These are phyloP conservation scores for Calephelis perditalis DNA, from an alignment of 2,888 invertebrate genomes.

Conservation along the genomic window DNA sequence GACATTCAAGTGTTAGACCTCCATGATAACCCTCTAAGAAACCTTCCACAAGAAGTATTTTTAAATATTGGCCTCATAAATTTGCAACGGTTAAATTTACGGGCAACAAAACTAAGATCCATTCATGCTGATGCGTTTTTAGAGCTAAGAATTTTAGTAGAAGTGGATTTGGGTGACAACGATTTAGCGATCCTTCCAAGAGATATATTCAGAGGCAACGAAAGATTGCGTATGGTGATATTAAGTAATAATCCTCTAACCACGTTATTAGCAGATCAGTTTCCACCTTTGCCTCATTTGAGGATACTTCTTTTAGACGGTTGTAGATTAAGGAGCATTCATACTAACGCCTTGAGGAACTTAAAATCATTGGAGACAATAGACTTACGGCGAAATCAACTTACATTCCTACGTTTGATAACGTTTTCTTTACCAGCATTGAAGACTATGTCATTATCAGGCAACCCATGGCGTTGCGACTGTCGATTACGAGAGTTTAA, in stretches of 20 bases:
- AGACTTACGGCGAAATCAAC: slow-evolving; percentile 88
- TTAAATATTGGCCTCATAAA: slow-evolving; percentile 88
- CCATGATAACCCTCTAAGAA: slow-evolving; percentile 87
- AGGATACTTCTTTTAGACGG: slow-evolving; percentile 88
- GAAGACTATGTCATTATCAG: slow-evolving; percentile 88
- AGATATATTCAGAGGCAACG: slow-evolving; percentile 91
- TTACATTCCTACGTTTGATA: slow-evolving; percentile 80
- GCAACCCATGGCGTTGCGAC: slow-evolving; percentile 95
- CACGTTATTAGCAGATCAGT: slow-evolving; percentile 85
- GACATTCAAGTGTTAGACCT: slow-evolving; percentile 86
- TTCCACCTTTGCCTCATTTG: slow-evolving; percentile 88
- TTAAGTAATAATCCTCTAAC: slow-evolving; percentile 90
- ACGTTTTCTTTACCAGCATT: slow-evolving; percentile 84
- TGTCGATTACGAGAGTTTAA: slow-evolving; percentile 90
- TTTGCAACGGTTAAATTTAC: slow-evolving; percentile 89
- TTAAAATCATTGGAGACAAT: slow-evolving; percentile 85
- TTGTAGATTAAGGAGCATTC: slow-evolving; percentile 86
- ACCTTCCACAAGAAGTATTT: slow-evolving; percentile 87
- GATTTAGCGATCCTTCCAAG: slow-evolving; percentile 84
- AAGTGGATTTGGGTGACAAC: slow-evolving; percentile 92
- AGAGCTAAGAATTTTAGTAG: slow-evolving; percentile 90
- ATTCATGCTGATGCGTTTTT: slow-evolving; percentile 91
- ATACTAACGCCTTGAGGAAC: slow-evolving; percentile 87
- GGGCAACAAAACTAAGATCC: slow-evolving; percentile 85
- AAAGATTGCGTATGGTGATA: slow-evolving; percentile 86